Percentiles rank a stretch among this genome's conserved stretches.
phyloP scores from a whole-genome alignment of 2,888 invertebrate species.

The Balanococcus diminutus region DNA sequence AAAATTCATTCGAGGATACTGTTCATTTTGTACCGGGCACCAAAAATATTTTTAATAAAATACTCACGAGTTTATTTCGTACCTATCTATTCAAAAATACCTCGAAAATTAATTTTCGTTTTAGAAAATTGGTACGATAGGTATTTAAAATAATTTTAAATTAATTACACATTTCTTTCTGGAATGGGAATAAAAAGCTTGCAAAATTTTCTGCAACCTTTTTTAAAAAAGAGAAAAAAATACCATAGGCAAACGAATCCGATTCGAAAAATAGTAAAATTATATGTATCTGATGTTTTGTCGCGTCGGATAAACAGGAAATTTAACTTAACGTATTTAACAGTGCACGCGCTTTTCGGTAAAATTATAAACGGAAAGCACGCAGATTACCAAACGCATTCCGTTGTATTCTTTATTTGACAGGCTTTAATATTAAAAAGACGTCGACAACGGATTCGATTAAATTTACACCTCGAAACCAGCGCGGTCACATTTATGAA shows the following conservation, averaged over 20 bases:
- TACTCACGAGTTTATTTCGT: too few species aligned
- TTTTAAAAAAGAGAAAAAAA: too few species aligned
- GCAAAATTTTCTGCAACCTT: not conserved
- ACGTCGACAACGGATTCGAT: not conserved
- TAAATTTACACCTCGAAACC: not conserved
- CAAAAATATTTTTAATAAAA: not conserved
- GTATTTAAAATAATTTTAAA: too few species aligned
- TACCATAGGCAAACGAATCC: not conserved
- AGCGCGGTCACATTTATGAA: not conserved
- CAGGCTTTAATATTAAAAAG: conserved; percentile 11
- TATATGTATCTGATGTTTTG: not conserved
- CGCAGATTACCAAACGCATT: not conserved
- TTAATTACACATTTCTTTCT: too few species aligned
- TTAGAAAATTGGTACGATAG: too few species aligned
- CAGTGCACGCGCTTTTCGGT: not conserved
- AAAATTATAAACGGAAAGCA: not conserved
- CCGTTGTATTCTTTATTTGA: not conserved
- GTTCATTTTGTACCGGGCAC: not conserved
- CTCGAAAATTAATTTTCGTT: too few species aligned
- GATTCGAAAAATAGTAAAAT: not conserved
- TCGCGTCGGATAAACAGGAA: not conserved
- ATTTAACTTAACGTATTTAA: not conserved
- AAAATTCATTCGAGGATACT: not conserved
- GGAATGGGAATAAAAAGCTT: too few species aligned
- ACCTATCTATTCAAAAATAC: too few species aligned